phyloP scores from a whole-genome alignment of 2,113 vertebrate genomes.

The Cettia cetti region DNA sequence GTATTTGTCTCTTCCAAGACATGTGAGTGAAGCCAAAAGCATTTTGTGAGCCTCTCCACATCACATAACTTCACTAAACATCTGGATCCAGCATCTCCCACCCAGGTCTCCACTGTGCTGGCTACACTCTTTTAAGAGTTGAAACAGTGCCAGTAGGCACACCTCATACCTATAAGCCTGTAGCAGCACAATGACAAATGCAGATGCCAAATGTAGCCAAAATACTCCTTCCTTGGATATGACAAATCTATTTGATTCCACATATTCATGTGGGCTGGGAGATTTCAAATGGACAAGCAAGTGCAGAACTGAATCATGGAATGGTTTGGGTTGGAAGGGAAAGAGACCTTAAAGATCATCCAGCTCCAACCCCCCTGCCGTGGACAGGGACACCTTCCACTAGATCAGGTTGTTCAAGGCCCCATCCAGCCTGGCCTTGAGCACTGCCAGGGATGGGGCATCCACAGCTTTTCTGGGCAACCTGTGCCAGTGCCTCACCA shows the following conservation, averaged over 20 bases:
- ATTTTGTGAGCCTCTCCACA: not conserved
- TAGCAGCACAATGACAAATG: not conserved
- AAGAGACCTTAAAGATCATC: not conserved
- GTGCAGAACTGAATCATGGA: not conserved
- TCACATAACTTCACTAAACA: not conserved
- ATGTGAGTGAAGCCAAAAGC: not conserved
- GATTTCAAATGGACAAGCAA: not conserved
- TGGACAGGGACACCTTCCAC: not conserved
- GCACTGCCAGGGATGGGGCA: not conserved
- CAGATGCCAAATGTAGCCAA: not conserved
- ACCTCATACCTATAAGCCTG: not conserved
- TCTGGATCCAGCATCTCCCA: not conserved
- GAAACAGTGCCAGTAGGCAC: not conserved
- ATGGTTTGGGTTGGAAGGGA: not conserved
- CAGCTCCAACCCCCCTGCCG: not conserved
- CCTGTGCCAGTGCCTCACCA: not conserved
- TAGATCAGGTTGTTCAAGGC: not conserved
- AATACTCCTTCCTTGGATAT: not conserved
- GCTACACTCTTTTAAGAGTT: not conserved
- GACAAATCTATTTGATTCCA: not conserved
- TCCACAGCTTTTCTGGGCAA: accelerated
- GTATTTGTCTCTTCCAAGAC: not conserved
- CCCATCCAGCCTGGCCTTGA: not conserved
- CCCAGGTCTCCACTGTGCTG: not conserved
- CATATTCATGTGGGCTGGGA: not conserved